Percentiles rank a stretch among this genome's conserved stretches.
Evolutionary conservation across 2,888 invertebrate species (phyloP).

Genomic region (Endomychus coccineus): DNA sequence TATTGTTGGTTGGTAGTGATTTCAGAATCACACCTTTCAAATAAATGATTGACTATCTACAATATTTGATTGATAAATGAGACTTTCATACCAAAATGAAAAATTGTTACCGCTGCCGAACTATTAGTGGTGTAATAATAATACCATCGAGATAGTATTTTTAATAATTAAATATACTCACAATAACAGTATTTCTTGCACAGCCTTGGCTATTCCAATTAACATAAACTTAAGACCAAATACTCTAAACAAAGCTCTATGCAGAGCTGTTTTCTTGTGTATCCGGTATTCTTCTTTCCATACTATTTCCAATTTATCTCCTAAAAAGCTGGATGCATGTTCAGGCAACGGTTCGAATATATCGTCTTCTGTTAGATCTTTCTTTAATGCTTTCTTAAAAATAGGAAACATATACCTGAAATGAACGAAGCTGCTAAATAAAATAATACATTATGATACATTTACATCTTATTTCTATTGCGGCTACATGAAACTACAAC

Average conservation of each 20-base stretch:
- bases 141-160: not conserved
- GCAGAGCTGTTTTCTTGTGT: conserved; percentile 35
- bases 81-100: too few relatives aligned
- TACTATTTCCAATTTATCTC: conserved; percentile 56
- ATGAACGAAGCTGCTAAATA: too few relatives aligned
- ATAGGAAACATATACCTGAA: conserved; percentile 69
- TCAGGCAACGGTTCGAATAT: conserved; percentile 58
- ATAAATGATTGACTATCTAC: too few relatives aligned
- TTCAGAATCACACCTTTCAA: too few relatives aligned
- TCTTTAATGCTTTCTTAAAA: conserved; percentile 62
- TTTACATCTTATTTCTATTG: too few relatives aligned
- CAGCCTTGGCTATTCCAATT: conserved; percentile 33
- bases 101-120: too few relatives aligned
- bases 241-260: conserved; percentile 32
- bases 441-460: too few relatives aligned
- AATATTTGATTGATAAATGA: too few relatives aligned
- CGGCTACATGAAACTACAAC: too few relatives aligned
- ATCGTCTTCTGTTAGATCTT: conserved; percentile 64
- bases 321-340: conserved; percentile 60
- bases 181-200: conserved; percentile 37
- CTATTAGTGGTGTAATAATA: not conserved
- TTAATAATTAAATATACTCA: conserved; percentile 33
- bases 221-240: conserved; percentile 34
- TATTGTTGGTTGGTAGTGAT: too few relatives aligned
- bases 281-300: conserved; percentile 36